phyloP scores from a whole-genome alignment of 2,888 invertebrate species.

The Cerastis rubricosa region DNA sequence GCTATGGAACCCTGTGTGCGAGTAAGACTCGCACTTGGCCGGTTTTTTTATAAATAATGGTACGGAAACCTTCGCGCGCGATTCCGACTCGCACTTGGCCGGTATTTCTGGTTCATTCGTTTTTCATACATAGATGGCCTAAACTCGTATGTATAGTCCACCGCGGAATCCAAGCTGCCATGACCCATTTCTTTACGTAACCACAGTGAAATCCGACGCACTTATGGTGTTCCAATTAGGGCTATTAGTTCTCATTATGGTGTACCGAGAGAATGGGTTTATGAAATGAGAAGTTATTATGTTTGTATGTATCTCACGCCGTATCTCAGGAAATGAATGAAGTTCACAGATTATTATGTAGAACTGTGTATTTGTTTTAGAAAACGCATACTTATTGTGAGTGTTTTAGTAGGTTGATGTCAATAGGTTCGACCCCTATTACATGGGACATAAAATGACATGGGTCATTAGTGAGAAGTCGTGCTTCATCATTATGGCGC shows the following conservation, averaged over 20 bases:
- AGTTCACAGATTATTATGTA: slow-evolving; percentile 34
- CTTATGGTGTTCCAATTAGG: slow-evolving; percentile 56
- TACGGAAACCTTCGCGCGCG: too few relatives aligned
- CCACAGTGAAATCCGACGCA: slow-evolving; percentile 43
- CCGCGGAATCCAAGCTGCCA: slow-evolving; percentile 7
- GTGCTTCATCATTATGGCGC: too few relatives aligned
- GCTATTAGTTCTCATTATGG: slow-evolving; percentile 57
- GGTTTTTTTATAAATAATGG: too few relatives aligned
- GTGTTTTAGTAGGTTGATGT: not conserved
- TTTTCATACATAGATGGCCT: not conserved
- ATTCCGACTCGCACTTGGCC: too few relatives aligned
- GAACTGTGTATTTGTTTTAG: slow-evolving; percentile 5
- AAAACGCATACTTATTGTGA: not conserved
- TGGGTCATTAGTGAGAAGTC: too few relatives aligned
- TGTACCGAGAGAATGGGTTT: slow-evolving; percentile 54
- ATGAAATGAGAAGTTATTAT: slow-evolving; percentile 58
- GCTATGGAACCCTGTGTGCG: too few relatives aligned
- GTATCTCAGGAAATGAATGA: slow-evolving; percentile 30
- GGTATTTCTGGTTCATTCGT: too few relatives aligned
- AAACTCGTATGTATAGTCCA: not conserved
- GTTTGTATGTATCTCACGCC: slow-evolving; percentile 50
- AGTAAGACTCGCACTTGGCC: too few relatives aligned
- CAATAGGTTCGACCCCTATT: not conserved
- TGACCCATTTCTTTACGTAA: slow-evolving; percentile 49
- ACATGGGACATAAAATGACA: not conserved